Base-by-base conservation (phyloP, 2,888 invertebrate species). In the Drosophila nigritarsus region DNA sequence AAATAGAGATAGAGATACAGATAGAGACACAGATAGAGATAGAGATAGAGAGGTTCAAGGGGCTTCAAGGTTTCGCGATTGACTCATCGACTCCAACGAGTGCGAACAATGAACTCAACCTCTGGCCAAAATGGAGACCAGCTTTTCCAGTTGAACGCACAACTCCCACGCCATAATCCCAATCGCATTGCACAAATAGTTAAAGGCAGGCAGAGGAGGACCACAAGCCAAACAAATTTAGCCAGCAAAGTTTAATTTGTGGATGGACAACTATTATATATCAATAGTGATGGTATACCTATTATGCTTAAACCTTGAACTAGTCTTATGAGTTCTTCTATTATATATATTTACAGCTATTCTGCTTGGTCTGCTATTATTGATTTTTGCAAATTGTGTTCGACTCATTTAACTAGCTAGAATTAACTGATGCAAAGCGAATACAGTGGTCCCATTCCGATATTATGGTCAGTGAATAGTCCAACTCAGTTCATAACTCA, bases 71-170 rank as follows among this genome's bases (percentile, higher is more conserved):
- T 55, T 55, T 55, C 8, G 55, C 36, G 36, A 55, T 55, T 55
- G 55, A 55, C 55, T 55, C 55, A 55, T 55, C 55, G 55, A 54
- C 15, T 50, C 30, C n/a, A 50, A n/a, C 38, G 15, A 24, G 36
- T 34, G 27, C 27, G 32, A 30, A 38, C 38, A 36, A 32, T 56
- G 56, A 56, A 56, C 56, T 56, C 56, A 24, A 56, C 56, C 42
- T 56, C 30, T 27, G 55, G 27, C 55, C 55, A 13, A 55, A 40
- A 27, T 13, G 40, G 38, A 42, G 30, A 42, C 42, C 56, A 59
- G 59, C 59, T 59, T 59, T 59, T 59, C 48, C 56, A 56, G 56
- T 56, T 56, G 42, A 48, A 34, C 45, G 48, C 45, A 18, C 59
- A 59, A 53, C 48, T 59, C 48, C 38, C 38, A 48, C 40, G 42